Evolutionary conservation across 2,113 vertebrate species (phyloP).

Genomic region (Epinephelus fuscoguttatus): DNA sequence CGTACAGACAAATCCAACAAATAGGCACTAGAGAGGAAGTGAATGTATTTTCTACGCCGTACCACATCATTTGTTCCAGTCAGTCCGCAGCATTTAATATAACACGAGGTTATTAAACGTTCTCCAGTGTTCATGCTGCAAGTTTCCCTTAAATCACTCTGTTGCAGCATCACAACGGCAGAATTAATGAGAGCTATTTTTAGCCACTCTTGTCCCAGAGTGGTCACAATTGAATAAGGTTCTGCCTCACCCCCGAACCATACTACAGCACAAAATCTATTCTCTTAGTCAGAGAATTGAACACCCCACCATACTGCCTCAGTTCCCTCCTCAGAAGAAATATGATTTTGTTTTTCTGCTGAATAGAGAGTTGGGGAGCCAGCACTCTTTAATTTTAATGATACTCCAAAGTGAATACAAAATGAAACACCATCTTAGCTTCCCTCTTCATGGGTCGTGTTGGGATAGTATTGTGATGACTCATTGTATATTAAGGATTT

Average conservation of each 20-base stretch:
- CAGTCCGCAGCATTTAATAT: slow-evolving; percentile 44
- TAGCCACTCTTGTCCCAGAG: slow-evolving; percentile 68
- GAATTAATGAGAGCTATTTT: slow-evolving; percentile 82
- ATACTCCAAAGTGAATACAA: slow-evolving; percentile 35
- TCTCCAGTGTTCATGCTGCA: slow-evolving; percentile 64
- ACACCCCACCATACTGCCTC: slow-evolving; percentile 48
- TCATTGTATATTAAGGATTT: slow-evolving; percentile 3
- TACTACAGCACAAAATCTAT: slow-evolving; percentile 66
- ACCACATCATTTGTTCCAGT: slow-evolving; percentile 54
- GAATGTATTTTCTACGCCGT: slow-evolving; percentile 36
- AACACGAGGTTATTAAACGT: slow-evolving; percentile 68
- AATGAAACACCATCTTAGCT: slow-evolving; percentile 28
- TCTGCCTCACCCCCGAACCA: slow-evolving; percentile 67
- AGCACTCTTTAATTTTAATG: slow-evolving; percentile 42
- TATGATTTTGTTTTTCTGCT: slow-evolving; percentile 61
- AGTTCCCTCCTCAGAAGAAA: slow-evolving; percentile 27
- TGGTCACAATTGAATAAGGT: slow-evolving; percentile 76
- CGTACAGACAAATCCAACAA: slow-evolving; percentile 37
- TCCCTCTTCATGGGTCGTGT: background rate
- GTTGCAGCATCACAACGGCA: slow-evolving; percentile 80
- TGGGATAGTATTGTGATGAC: slow-evolving; percentile 32
- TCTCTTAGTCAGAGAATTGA: slow-evolving; percentile 50
- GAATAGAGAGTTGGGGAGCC: slow-evolving; percentile 20
- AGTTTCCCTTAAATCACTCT: slow-evolving; percentile 74
- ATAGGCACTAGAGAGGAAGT: slow-evolving; percentile 2